Evolutionary conservation across 2,888 invertebrate species (phyloP), one percentile per base, ranked within the genome.

Genomic region (Caenorhabditis doughertyi): DNA sequence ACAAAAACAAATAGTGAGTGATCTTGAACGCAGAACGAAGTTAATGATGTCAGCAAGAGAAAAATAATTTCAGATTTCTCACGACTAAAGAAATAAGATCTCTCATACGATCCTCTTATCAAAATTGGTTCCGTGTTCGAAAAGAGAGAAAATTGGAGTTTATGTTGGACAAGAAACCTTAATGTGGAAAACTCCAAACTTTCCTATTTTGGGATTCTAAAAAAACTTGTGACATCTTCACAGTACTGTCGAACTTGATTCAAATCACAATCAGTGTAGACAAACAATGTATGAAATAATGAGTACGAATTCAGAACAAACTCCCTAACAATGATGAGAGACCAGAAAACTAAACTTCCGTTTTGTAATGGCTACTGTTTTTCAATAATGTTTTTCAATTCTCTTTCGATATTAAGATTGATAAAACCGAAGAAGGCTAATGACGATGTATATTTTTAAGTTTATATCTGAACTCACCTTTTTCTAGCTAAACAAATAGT

Each of bases 1-100:
- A n/a, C 16, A 25, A 42, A 11, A 42, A 60, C 23, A 58, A 42
- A 1, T 35, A 35, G 23, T 64, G 32, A 49, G 21, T 35, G 51
- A 65, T 51, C 35, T 65, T 16, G 65, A 64, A 64, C 49, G 21
- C 32, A 23, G 27, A 16, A 13, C n/a, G 35, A 35, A 11, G 5
- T 4, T 13, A n/a, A 49, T 65, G 51, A 65, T 49, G 51, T 32
- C 49, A 65, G 35, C 18, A 62, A 49, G 23, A 23, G 32, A 39
- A 25, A 64, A 49, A 29, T 47, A 47, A 64, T 64, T 49, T 49
- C 47, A 62, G 29, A 64, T 49, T 32, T 62, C 62, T n/a, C 62
- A 62, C 62, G 27, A 8, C 62, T n/a, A 39, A 39, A 23, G 8
- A 32, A 55, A 4, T 29, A 29, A 29, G 29, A 29, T 23, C 9